phyloP scores from a whole-genome alignment of 2,797 vertebrate genomes.

The Neostethus bicornis region DNA sequence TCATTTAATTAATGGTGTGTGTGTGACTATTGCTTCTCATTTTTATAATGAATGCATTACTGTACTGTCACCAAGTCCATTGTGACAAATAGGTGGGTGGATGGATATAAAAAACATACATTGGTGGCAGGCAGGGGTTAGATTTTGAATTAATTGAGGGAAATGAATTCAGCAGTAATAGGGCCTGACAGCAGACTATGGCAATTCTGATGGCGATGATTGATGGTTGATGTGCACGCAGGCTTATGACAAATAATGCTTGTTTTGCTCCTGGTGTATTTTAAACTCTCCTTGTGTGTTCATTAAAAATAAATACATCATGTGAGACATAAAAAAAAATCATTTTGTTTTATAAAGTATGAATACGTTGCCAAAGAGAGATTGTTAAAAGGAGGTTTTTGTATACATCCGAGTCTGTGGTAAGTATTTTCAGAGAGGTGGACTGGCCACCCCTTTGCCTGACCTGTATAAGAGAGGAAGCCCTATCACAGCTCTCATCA shows the following conservation, averaged over 20 bases:
- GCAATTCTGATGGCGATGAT: conserved; percentile 82
- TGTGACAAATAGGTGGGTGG: conserved; percentile 86
- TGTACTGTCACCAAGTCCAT: conserved; percentile 81
- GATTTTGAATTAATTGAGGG: conserved; percentile 85
- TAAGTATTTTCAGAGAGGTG: conserved; percentile 32
- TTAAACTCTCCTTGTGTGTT: conserved; percentile 65
- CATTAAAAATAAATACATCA: conserved; percentile 68
- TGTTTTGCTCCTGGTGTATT: conserved; percentile 66
- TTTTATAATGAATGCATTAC: conserved; percentile 85
- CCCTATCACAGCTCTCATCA: conserved; percentile 73
- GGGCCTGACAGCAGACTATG: conserved; percentile 81
- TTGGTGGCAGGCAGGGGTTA: conserved; percentile 78
- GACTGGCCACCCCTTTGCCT: conserved; percentile 46
- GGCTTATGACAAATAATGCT: conserved; percentile 76
- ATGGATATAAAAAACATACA: conserved; percentile 78
- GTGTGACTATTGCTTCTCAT: conserved; percentile 78
- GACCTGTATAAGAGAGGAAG: conserved; percentile 52
- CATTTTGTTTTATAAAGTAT: conserved; percentile 20
- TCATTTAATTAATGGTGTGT: conserved; percentile 81
- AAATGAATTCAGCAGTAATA: conserved; percentile 85
- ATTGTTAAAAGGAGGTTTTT: conserved; percentile 3
- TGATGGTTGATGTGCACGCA: conserved; percentile 80
- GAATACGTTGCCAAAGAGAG: conserved; percentile 11
- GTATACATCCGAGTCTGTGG: background rate
- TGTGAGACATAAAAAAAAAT: conserved; percentile 36